A percentile compares a stretch with the other conserved stretches of the same genome.
Conservation (phyloP, 2,797 vertebrate species). For the Channallabes apus region DNA sequence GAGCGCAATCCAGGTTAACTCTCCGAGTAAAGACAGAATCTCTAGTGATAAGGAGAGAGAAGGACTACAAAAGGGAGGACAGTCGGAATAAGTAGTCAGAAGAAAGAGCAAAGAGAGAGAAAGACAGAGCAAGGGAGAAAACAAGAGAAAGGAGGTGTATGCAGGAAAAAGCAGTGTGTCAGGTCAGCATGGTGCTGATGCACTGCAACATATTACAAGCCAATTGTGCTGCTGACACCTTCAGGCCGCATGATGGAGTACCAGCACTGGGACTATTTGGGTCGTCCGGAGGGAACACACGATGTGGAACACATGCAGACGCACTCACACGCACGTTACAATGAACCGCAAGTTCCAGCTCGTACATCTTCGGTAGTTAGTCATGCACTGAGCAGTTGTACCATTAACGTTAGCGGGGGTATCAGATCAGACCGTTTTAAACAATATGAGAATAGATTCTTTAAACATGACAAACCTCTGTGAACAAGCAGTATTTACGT, state of each 20-base stretch:
- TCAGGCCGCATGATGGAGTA: slow-evolving; percentile 75
- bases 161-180: slow-evolving; percentile 61
- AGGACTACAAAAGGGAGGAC: not conserved
- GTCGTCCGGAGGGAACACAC: slow-evolving; percentile 68
- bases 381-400: not conserved
- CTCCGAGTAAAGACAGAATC: slow-evolving; percentile 67
- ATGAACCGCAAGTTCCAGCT: not conserved
- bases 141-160: not conserved
- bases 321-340: slow-evolving; percentile 28
- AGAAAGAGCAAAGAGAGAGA: not conserved
- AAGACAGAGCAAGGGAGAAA: not conserved
- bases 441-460: not conserved
- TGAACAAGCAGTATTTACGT: not conserved
- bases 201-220: slow-evolving; percentile 69
- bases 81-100: not conserved
- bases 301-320: slow-evolving; percentile 46
- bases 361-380: slow-evolving; percentile 12
- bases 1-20: slow-evolving; percentile 74
- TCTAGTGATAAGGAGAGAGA: slow-evolving; percentile 65
- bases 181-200: slow-evolving; percentile 70
- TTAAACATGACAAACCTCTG: not conserved
- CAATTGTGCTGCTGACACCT: slow-evolving; percentile 77
- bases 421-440: not conserved
- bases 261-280: slow-evolving; percentile 65
- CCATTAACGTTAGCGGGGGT: not conserved